phyloP scores from a whole-genome alignment of 1,140 invertebrate species.

The Ditylenchus dipsaci region DNA sequence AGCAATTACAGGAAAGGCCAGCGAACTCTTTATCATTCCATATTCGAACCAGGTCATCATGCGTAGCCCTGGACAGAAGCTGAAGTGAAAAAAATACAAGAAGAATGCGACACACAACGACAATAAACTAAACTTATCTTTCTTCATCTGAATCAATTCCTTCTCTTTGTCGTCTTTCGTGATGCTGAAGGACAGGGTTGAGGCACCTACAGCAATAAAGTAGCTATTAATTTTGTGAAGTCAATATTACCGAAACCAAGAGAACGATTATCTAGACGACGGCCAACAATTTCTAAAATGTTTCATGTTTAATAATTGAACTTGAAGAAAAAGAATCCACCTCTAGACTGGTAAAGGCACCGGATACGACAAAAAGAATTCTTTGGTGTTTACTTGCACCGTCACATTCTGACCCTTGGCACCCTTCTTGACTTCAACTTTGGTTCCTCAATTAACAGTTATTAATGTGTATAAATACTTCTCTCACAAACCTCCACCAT shows the following conservation, averaged over 20 bases:
- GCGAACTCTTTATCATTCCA: constrained; percentile 97
- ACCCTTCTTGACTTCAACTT: constrained; percentile 19
- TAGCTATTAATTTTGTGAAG: too few relatives aligned
- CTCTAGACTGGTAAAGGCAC: constrained; percentile 86
- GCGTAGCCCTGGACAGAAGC: not conserved
- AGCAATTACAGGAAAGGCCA: constrained; percentile 86
- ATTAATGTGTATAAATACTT: constrained; percentile 65
- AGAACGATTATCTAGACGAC: constrained; percentile 78
- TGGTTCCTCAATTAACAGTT: constrained; percentile 68
- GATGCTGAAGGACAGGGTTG: too few relatives aligned
- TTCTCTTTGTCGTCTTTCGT: constrained; percentile 20
- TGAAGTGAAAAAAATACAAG: not conserved
- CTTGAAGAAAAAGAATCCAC: too few relatives aligned
- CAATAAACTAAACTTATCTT: constrained; percentile 60
- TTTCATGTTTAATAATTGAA: too few relatives aligned
- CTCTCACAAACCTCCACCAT: constrained; percentile 92
- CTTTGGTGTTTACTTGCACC: constrained; percentile 92
- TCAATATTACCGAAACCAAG: not conserved
- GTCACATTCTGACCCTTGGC: constrained; percentile 73
- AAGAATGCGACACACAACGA: constrained; percentile 76
- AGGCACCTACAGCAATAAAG: constrained; percentile 3
- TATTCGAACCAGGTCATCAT: constrained; percentile 16
- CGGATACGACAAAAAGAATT: constrained; percentile 97
- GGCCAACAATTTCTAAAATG: constrained; percentile 70
- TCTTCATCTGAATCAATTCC: constrained; percentile 11